A percentile compares a stretch with the other conserved stretches of the same genome.
Conservation (phyloP, 2,113 vertebrate species). For the Ammodytes dubius region DNA sequence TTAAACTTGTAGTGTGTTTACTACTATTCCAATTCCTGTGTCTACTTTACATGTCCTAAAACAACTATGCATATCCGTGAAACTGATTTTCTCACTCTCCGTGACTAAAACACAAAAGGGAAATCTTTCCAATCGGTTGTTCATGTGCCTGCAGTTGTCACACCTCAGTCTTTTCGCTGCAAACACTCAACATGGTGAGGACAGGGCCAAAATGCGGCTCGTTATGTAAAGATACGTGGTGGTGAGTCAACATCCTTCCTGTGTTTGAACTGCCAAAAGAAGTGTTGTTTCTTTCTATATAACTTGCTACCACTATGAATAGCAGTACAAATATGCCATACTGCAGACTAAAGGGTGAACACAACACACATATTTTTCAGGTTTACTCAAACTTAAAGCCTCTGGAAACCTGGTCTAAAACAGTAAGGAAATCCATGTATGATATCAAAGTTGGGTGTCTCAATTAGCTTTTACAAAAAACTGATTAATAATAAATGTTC, state of each 20-base stretch:
- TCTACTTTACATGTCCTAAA: background rate
- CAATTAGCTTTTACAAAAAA: no score
- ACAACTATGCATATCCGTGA: background rate
- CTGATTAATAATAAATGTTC: no score
- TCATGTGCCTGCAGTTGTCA: conserved; percentile 13
- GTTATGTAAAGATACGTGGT: background rate
- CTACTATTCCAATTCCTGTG: background rate
- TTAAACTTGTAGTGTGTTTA: background rate
- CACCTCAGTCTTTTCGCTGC: conserved; percentile 2
- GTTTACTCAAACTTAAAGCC: background rate
- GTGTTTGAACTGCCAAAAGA: conserved; percentile 16
- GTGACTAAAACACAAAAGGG: background rate
- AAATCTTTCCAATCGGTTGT: conserved; percentile 8
- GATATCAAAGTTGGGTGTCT: no score
- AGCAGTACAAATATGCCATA: background rate
- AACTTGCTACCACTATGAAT: background rate
- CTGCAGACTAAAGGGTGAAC: background rate
- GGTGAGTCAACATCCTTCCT: conserved; percentile 72
- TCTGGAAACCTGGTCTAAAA: no score
- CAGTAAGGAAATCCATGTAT: no score
- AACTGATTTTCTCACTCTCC: conserved; percentile 21
- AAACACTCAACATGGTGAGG: background rate
- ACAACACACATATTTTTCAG: background rate
- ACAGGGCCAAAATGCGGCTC: background rate
- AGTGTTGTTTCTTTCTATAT: background rate